These are phyloP conservation scores for Neoaliturus tenellus DNA, from an alignment of 2,888 invertebrate genomes.

Conservation along the genomic window DNA sequence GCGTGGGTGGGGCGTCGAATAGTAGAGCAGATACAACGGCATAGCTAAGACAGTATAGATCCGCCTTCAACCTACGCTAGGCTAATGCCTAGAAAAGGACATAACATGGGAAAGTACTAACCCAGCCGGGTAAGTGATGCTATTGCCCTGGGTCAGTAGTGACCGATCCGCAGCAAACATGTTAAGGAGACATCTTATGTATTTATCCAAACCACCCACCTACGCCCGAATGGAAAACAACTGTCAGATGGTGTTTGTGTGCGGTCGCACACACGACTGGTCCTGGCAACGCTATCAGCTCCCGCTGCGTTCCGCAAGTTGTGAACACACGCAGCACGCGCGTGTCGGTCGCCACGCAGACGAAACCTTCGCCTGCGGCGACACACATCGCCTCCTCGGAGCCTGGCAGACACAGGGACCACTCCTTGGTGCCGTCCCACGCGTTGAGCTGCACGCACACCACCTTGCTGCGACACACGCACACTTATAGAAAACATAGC, in stretches of 20 bases:
- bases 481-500: no score
- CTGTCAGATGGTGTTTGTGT: slow-evolving; percentile 77
- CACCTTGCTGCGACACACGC: slow-evolving; percentile 79
- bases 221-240: slow-evolving; percentile 81
- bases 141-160: no score
- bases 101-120: no score
- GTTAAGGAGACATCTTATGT: no score
- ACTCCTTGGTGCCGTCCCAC: slow-evolving; percentile 82
- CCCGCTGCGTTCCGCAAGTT: slow-evolving; percentile 90
- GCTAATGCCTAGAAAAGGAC: no score
- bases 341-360: slow-evolving; percentile 86
- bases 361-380: slow-evolving; percentile 83
- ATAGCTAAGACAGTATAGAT: no score
- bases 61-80: no score
- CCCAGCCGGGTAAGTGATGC: no score
- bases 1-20: no score
- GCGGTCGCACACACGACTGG: slow-evolving; percentile 82
- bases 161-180: no score
- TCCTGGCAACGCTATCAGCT: slow-evolving; percentile 84
- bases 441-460: slow-evolving; percentile 83
- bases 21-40: no score
- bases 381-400: slow-evolving; percentile 84
- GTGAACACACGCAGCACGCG: slow-evolving; percentile 90
- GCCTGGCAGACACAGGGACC: slow-evolving; percentile 86
- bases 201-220: no score